Conservation (phyloP, 1,140 invertebrate genomes). For the Trichonephila inaurata region DNA sequence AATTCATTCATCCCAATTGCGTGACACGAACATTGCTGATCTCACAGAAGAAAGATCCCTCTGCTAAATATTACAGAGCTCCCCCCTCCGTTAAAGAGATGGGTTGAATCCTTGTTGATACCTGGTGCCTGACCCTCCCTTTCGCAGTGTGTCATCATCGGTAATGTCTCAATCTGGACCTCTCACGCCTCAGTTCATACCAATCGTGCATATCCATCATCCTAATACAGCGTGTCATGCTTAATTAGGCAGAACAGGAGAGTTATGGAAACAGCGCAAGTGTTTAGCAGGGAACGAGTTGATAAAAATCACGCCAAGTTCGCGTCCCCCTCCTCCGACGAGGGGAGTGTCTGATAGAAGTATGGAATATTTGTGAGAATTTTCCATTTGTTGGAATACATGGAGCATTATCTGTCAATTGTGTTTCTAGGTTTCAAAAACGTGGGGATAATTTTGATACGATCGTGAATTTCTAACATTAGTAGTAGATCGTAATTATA, state of each 20-base stretch:
- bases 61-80: background rate
- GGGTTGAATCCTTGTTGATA: background rate
- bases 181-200: constrained; percentile 49
- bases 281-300: constrained; percentile 47
- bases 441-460: no score
- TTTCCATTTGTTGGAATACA: background rate
- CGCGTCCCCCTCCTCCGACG: background rate
- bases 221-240: constrained; percentile 62
- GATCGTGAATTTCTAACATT: no score
- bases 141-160: constrained; percentile 54
- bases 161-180: constrained; percentile 67
- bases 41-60: background rate
- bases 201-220: constrained; percentile 64
- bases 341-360: background rate
- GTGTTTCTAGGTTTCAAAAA: no score
- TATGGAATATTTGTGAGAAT: background rate
- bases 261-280: constrained; percentile 57
- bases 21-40: background rate
- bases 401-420: no score
- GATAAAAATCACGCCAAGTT: constrained; percentile 62
- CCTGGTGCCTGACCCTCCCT: constrained; percentile 23
- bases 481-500: no score
- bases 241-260: constrained; percentile 55
- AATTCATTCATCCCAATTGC: background rate
- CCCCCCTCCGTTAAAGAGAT: background rate